phyloP scores from a whole-genome alignment of 2,113 vertebrate genomes.

The Agelaius tricolor region DNA sequence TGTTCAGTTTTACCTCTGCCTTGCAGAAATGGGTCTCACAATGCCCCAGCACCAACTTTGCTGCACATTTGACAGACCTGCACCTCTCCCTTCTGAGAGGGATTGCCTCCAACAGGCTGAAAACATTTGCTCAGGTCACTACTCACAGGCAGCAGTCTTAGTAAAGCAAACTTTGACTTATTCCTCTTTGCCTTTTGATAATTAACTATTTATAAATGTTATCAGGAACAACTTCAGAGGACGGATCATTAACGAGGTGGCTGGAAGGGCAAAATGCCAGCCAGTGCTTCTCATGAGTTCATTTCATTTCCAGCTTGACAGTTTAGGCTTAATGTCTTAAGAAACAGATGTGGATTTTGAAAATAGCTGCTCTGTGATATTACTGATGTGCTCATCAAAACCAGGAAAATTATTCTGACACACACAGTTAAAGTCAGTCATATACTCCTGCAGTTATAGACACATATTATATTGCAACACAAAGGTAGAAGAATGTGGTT shows the following conservation, averaged over 20 bases:
- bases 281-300: neutral
- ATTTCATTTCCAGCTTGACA: neutral
- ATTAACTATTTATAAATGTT: neutral
- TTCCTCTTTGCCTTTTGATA: neutral
- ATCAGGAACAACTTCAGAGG: neutral
- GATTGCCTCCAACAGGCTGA: rapidly evolving
- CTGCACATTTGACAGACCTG: rapidly evolving
- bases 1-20: neutral
- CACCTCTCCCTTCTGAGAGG: neutral
- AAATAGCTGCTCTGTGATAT: neutral
- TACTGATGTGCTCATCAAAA: neutral
- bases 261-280: neutral
- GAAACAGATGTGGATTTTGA: neutral
- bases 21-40: neutral
- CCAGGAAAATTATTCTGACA: neutral
- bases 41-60: neutral
- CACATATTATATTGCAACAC: rapidly evolving
- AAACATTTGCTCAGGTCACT: neutral
- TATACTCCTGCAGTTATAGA: neutral
- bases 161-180: neutral
- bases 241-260: neutral
- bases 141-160: neutral
- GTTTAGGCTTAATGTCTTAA: neutral
- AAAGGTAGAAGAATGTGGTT: neutral
- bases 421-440: neutral